Evolutionary conservation across 1,140 invertebrate species (phyloP), one percentile per base, ranked within the genome.

Genomic region (Argopecten irradians): DNA sequence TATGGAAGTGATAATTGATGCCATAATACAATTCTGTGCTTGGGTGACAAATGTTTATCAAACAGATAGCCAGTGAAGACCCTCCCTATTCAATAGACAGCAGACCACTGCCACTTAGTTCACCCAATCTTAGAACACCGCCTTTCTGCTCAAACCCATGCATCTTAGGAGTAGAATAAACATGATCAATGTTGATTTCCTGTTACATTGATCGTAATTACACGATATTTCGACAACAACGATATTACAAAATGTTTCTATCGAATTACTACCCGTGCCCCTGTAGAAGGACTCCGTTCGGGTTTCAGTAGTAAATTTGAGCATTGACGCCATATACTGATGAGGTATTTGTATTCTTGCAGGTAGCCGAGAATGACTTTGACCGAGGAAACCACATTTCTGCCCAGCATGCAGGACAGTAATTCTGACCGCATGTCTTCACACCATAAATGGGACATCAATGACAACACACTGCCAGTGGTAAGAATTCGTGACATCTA

Each of bases 401-500:
- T 92, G 86, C 87, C 93, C 35, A 82, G 90, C 19, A 89, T 92
- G 41, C 86, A 91, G 14, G 88, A 88, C 82, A 87, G 87, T 36
- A 87, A 85, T 33, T 41, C n/a, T 22, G 89, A 91, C 55, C 35
- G 55, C 33, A 83, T n/a, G 39, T 87, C 90, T 34, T 34, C 88
- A 9, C 85, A 89, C 34, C 93, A 94, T 84, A 92, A 93, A 43
- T 94, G 94, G 94, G 94, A 94, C 87, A 94, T 94, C 46, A 94
- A 94, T 82, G 94, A 94, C 88, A 94, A 92, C 82, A 89, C 91
- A 13, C 89, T 94, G n/a, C 94, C 94, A 0, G 85, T 92, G 91
- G 94, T 94, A 89, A 91, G 91, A 89, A 22, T 8, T 89, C 28
- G 19, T 39, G 3, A 9, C 22, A 39, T 28, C 2, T 32, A 84